These are phyloP conservation scores for Melanotaenia pygmaea DNA, from an alignment of 2,797 vertebrate genomes.

Conservation along the genomic window DNA sequence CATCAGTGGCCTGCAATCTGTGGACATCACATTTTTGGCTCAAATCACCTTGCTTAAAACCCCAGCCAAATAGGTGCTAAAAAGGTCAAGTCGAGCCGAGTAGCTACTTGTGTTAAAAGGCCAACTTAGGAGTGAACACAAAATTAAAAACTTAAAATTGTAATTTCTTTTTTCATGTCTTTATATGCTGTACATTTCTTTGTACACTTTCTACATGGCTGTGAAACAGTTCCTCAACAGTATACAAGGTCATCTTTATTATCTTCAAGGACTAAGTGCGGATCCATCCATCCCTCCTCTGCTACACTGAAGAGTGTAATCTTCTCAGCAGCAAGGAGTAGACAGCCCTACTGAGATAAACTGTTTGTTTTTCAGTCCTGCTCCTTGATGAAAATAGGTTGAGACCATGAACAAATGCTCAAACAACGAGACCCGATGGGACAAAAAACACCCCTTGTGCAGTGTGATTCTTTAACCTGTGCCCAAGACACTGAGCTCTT, in stretches of 20 bases:
- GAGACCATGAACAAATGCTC: slow-evolving; percentile 15
- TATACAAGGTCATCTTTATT: background rate
- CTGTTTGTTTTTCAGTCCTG: slow-evolving; percentile 16
- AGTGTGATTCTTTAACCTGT: background rate
- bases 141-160: background rate
- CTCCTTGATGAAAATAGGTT: slow-evolving; percentile 14
- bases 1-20: too few relatives aligned
- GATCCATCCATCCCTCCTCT: slow-evolving; percentile 3
- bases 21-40: too few relatives aligned
- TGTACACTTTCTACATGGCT: background rate
- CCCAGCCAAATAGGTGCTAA: too few relatives aligned
- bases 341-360: slow-evolving; percentile 36
- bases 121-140: too few relatives aligned
- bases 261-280: background rate
- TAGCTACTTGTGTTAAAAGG: too few relatives aligned
- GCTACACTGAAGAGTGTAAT: slow-evolving; percentile 14
- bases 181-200: background rate
- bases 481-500: background rate
- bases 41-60: too few relatives aligned
- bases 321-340: slow-evolving; percentile 6
- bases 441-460: slow-evolving; percentile 2
- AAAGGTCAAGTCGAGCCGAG: too few relatives aligned
- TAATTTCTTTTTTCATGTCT: background rate
- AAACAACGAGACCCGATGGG: background rate
- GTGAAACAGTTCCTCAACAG: background rate